These are phyloP conservation scores for Proisotoma minuta DNA, from an alignment of 2,888 invertebrate species.

Conservation along the genomic window DNA sequence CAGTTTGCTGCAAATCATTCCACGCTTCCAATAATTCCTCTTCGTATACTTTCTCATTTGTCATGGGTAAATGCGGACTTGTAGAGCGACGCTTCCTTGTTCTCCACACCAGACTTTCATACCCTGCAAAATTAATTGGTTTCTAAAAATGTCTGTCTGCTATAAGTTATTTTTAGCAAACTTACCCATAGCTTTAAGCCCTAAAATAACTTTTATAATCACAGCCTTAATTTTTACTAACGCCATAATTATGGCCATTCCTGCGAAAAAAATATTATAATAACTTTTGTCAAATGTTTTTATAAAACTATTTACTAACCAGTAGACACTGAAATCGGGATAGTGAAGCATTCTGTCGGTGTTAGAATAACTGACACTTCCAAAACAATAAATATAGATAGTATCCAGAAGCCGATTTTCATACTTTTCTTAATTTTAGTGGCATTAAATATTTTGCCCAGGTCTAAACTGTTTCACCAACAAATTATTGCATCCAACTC, in stretches of 20 bases:
- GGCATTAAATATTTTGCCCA: too few species aligned
- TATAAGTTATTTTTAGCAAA: too few species aligned
- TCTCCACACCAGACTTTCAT: slow-evolving; percentile 13
- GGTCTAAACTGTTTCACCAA: too few species aligned
- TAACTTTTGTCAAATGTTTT: background rate
- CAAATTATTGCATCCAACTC: too few species aligned
- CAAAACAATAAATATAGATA: slow-evolving; percentile 31
- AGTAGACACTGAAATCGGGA: slow-evolving; percentile 37
- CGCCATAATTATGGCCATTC: slow-evolving; percentile 38
- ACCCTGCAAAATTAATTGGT: slow-evolving; percentile 7
- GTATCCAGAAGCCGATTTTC: slow-evolving; percentile 30
- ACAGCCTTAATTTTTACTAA: slow-evolving; percentile 43
- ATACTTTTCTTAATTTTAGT: slow-evolving; percentile 25
- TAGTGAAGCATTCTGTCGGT: slow-evolving; percentile 30
- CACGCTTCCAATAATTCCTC: slow-evolving; percentile 24
- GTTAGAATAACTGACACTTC: slow-evolving; percentile 24
- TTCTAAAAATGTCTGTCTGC: background rate
- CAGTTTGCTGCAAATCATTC: slow-evolving; percentile 20
- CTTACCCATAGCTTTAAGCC: slow-evolving; percentile 39
- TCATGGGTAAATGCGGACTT: too few species aligned
- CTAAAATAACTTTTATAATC: slow-evolving; percentile 40
- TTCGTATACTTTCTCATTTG: slow-evolving; percentile 4
- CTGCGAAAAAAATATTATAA: slow-evolving; percentile 18
- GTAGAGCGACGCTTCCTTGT: slow-evolving; percentile 2
- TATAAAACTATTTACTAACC: background rate